Evolutionary conservation across 2,113 vertebrate species (phyloP).

Genomic region (Callionymus lyra): DNA sequence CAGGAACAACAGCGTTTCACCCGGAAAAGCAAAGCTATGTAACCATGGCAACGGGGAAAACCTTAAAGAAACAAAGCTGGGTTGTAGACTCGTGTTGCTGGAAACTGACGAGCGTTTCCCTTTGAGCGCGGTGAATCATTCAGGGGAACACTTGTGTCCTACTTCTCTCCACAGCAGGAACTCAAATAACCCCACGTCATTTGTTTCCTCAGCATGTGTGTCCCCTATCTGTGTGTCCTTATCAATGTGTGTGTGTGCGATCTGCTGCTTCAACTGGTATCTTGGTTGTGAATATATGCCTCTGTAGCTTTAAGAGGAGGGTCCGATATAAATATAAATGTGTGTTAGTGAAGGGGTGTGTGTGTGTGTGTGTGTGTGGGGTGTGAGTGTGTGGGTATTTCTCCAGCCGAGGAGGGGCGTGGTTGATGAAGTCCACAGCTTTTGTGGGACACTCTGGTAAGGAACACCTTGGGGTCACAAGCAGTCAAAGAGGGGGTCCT

Average conservation of each 20-base stretch:
- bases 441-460: constrained; percentile 20
- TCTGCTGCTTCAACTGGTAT: constrained; percentile 6
- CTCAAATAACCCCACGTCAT: constrained; percentile 33
- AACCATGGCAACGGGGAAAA: too few relatives aligned
- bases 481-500: constrained; percentile 9
- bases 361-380: constrained; percentile 21
- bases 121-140: too few relatives aligned
- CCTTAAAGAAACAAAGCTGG: too few relatives aligned
- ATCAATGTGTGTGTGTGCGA: constrained; percentile 14
- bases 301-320: constrained; percentile 71
- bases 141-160: neutral
- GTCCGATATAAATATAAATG: constrained; percentile 19
- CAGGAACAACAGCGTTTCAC: too few relatives aligned
- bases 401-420: constrained; percentile 58
- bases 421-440: constrained; percentile 51
- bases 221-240: constrained; percentile 17
- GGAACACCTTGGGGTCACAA: constrained; percentile 31
- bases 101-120: too few relatives aligned
- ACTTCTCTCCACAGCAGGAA: constrained; percentile 25
- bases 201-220: constrained; percentile 35
- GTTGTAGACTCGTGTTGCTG: too few relatives aligned
- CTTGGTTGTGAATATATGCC: constrained; percentile 4
- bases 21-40: too few relatives aligned
- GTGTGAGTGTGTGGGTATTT: constrained; percentile 58
- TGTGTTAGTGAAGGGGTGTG: constrained; percentile 10